A percentile compares a stretch with the other conserved stretches of the same genome.
Conservation (phyloP, 2,797 vertebrate genomes). For the Enteromius mattozi region DNA sequence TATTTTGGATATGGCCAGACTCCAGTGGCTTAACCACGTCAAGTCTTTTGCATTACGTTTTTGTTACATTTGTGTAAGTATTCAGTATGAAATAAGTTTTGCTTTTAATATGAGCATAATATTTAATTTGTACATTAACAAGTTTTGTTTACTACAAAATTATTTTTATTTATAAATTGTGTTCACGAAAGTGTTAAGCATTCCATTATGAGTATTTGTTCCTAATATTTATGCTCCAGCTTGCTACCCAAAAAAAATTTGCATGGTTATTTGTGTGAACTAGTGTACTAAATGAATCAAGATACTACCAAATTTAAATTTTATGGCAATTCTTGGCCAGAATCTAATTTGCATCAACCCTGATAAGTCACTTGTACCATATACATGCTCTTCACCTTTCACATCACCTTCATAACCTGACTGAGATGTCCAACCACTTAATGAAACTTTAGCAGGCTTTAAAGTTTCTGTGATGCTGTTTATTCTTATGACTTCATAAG, state of each 20-base stretch:
- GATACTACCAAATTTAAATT: constrained; percentile 36
- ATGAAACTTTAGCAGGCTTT: constrained; percentile 34
- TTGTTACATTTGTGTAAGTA: constrained; percentile 9
- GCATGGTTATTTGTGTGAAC: constrained; percentile 42
- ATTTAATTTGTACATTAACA: constrained; percentile 8
- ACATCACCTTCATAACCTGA: constrained; percentile 7
- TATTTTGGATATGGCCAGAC: constrained; percentile 47
- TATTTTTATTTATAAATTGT: constrained; percentile 23
- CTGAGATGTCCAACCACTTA: neutral
- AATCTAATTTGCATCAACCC: constrained; percentile 16
- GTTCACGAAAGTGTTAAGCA: constrained; percentile 29
- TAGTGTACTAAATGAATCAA: constrained; percentile 23
- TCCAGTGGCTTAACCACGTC: constrained; percentile 40
- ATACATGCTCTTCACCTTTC: constrained; percentile 9
- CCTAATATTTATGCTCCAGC: constrained; percentile 16
- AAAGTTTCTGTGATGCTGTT: constrained; percentile 30
- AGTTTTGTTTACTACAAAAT: constrained; percentile 7
- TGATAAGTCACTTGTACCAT: constrained; percentile 28
- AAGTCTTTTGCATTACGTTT: constrained; percentile 36
- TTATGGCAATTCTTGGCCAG: neutral
- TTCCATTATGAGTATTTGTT: constrained; percentile 31
- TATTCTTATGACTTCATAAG: constrained; percentile 18
- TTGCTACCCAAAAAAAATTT: constrained; percentile 28
- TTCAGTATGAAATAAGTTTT: neutral
- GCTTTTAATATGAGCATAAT: constrained; percentile 1